Conservation (phyloP, 2,888 invertebrate species). For the Octonoba sinensis region DNA sequence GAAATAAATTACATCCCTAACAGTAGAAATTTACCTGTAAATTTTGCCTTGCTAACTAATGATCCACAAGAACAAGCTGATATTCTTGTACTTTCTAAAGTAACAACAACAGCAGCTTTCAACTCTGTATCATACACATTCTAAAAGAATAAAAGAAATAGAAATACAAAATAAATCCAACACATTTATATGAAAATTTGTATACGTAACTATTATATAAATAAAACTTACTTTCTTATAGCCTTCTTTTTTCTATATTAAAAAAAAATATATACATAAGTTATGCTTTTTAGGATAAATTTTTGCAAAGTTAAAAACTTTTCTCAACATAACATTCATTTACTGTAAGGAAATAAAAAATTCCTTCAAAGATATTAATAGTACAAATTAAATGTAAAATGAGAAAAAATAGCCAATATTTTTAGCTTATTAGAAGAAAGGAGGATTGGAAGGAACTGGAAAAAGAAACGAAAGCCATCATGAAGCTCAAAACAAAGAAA, state of each 20-base stretch:
- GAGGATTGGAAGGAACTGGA: too few relatives aligned
- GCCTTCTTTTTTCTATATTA: conserved; percentile 48
- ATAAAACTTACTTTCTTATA: conserved; percentile 34
- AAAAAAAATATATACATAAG: conserved; percentile 1
- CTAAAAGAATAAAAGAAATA: conserved; percentile 10
- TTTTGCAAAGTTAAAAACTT: too few relatives aligned
- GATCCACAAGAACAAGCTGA: conserved; percentile 96
- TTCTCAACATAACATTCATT: too few relatives aligned
- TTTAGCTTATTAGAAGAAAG: too few relatives aligned
- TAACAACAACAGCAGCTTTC: conserved; percentile 93
- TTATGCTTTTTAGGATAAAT: too few relatives aligned
- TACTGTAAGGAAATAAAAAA: too few relatives aligned
- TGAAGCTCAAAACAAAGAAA: too few relatives aligned
- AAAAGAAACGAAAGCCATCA: too few relatives aligned
- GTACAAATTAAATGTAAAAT: too few relatives aligned
- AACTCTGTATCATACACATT: conserved; percentile 78
- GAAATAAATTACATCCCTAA: too few relatives aligned
- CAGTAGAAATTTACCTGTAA: conserved; percentile 71
- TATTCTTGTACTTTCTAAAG: conserved; percentile 95
- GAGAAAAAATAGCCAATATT: too few relatives aligned
- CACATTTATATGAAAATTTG: background rate
- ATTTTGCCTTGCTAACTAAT: conserved; percentile 87
- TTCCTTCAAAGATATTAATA: too few relatives aligned
- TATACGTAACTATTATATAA: background rate
- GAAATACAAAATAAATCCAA: background rate